phyloP scores from a whole-genome alignment of 2,888 invertebrate species.

The Microctonus brassicae region DNA sequence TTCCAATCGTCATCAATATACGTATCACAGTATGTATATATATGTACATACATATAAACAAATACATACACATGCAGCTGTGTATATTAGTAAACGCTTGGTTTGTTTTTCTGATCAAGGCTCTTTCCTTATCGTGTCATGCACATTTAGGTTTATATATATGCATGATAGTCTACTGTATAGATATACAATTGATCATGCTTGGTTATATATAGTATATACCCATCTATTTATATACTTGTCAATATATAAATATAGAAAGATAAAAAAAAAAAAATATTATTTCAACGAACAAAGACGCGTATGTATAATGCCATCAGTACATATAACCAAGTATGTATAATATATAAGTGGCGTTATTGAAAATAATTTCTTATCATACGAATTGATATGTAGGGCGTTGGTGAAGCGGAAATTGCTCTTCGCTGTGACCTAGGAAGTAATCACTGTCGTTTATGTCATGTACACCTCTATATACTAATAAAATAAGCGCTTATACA shows the following conservation, averaged over 20 bases:
- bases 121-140: conserved; percentile 45
- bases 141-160: conserved; percentile 22
- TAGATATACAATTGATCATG: conserved; percentile 6
- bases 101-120: conserved; percentile 25
- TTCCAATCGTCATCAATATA: conserved; percentile 25
- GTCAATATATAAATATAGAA: neutral
- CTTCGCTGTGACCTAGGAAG: conserved; percentile 50
- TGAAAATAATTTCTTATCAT: conserved; percentile 22
- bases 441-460: conserved; percentile 46
- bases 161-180: neutral
- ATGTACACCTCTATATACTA: conserved; percentile 22
- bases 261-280: conserved; percentile 13
- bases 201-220: neutral
- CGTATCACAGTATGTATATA: neutral
- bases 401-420: conserved; percentile 44
- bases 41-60: neutral
- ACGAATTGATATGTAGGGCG: neutral
- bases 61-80: neutral
- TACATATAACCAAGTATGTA: too few relatives aligned
- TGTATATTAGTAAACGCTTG: conserved; percentile 2
- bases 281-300: neutral
- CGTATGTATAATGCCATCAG: neutral
- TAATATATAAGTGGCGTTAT: too few relatives aligned
- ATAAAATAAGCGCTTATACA: conserved; percentile 46
- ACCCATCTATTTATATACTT: neutral